Percentiles rank a stretch among this genome's conserved stretches.
phyloP scores from a whole-genome alignment of 2,797 vertebrate species.

The Chelon auratus region DNA sequence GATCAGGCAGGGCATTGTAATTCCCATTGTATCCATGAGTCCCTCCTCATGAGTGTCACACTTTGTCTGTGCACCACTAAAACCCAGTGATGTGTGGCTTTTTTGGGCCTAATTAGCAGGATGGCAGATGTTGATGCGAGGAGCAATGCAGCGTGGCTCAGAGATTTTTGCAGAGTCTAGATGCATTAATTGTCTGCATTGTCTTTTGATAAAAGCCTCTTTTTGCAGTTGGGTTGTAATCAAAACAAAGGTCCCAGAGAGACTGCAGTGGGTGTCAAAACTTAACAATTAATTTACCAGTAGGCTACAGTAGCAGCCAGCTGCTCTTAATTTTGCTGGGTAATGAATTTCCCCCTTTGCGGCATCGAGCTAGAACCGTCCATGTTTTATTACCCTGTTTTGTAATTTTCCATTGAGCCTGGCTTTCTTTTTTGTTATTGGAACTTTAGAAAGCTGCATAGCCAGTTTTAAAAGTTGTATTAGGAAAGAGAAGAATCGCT shows the following conservation, averaged over 20 bases:
- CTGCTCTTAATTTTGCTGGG: slow-evolving; percentile 11
- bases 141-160: slow-evolving; percentile 55
- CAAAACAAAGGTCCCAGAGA: slow-evolving; percentile 29
- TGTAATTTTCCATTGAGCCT: slow-evolving; percentile 37
- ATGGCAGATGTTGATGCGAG: slow-evolving; percentile 80
- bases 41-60: slow-evolving; percentile 61
- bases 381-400: slow-evolving; percentile 44
- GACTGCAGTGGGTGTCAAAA: slow-evolving; percentile 15
- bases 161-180: slow-evolving; percentile 40
- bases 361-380: slow-evolving; percentile 10
- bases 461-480: slow-evolving; percentile 64
- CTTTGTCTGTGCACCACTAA: slow-evolving; percentile 70
- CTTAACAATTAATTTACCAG: slow-evolving; percentile 12
- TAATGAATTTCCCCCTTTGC: slow-evolving; percentile 45
- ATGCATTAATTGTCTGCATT: slow-evolving; percentile 38
- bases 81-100: slow-evolving; percentile 80
- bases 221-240: slow-evolving; percentile 16
- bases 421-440: slow-evolving; percentile 21
- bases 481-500: slow-evolving; percentile 57
- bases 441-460: slow-evolving; percentile 53
- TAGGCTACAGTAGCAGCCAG: slow-evolving; percentile 44
- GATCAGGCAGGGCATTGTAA: slow-evolving; percentile 62
- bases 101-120: slow-evolving; percentile 79
- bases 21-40: slow-evolving; percentile 64
- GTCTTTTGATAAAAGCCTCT: slow-evolving; percentile 26